Percentiles rank a stretch among this genome's conserved stretches.
Conservation (phyloP, 2,888 invertebrate genomes). For the Empis stercorea region DNA sequence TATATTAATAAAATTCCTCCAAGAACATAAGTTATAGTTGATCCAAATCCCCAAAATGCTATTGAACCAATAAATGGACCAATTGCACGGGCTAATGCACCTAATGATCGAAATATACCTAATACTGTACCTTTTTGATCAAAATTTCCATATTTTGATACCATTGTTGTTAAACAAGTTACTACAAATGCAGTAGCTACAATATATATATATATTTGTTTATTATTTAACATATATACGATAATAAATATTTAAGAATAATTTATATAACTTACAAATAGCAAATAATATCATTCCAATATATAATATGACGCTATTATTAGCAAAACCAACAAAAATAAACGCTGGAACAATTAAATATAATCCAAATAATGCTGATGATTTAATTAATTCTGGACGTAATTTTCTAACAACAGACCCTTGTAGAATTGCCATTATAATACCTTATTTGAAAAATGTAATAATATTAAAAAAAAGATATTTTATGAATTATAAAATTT, state of each 20-base stretch:
- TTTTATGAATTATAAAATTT: too few relatives aligned
- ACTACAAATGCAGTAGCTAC: conserved; percentile 84
- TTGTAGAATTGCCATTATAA: conserved; percentile 83
- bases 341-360: conserved; percentile 78
- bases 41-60: conserved; percentile 89
- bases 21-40: conserved; percentile 63
- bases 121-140: conserved; percentile 85
- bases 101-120: conserved; percentile 88
- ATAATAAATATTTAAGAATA: neutral
- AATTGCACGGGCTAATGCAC: conserved; percentile 81
- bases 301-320: conserved; percentile 50
- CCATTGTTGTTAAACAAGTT: conserved; percentile 86
- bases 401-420: conserved; percentile 78
- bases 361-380: conserved; percentile 61
- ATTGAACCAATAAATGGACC: conserved; percentile 83
- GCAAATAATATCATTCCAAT: conserved; percentile 77
- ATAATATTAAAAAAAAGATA: neutral
- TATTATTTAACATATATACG: neutral
- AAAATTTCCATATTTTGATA: conserved; percentile 66
- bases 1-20: conserved; percentile 64
- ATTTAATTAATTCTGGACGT: conserved; percentile 55
- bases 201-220: too few relatives aligned
- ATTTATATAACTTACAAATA: conserved; percentile 55
- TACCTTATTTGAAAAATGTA: conserved; percentile 36
- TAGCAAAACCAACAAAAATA: conserved; percentile 65